A percentile compares a stretch with the other conserved stretches of the same genome.
These are phyloP conservation scores for Apostichopus parvimensis DNA, from an alignment of 35 echinoderm and acorn worm species.

Conservation along the genomic window DNA sequence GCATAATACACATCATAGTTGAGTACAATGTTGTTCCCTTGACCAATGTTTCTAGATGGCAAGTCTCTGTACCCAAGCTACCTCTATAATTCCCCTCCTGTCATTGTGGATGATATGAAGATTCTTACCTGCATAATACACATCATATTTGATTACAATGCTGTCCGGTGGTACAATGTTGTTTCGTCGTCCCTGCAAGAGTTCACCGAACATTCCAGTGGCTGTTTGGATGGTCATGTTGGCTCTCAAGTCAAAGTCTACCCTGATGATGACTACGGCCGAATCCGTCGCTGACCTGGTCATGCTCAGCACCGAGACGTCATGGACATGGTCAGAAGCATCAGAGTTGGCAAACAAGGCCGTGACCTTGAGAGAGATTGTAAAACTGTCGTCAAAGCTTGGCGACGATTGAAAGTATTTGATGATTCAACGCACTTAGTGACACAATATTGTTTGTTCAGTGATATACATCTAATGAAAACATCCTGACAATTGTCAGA, in stretches of 20 bases:
- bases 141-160: slow-evolving; percentile 15
- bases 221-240: slow-evolving; percentile 40
- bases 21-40: neutral
- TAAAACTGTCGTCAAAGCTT: too few species aligned
- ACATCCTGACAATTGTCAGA: too few species aligned
- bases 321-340: neutral
- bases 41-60: too few species aligned
- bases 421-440: too few species aligned
- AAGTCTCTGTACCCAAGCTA: too few species aligned
- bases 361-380: neutral
- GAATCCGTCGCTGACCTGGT: neutral
- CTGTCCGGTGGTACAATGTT: slow-evolving; percentile 36
- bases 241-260: slow-evolving; percentile 44
- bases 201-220: neutral
- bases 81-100: too few species aligned
- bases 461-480: too few species aligned
- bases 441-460: too few species aligned
- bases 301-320: neutral
- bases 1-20: slow-evolving; percentile 13
- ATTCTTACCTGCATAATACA: slow-evolving; percentile 5
- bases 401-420: too few species aligned
- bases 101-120: too few species aligned
- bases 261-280: slow-evolving; percentile 11
- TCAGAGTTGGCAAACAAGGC: neutral
- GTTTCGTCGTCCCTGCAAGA: neutral